A percentile compares a stretch with the other conserved stretches of the same genome.
phyloP scores from a whole-genome alignment of 2,888 invertebrate species.

The Mimas tiliae region DNA sequence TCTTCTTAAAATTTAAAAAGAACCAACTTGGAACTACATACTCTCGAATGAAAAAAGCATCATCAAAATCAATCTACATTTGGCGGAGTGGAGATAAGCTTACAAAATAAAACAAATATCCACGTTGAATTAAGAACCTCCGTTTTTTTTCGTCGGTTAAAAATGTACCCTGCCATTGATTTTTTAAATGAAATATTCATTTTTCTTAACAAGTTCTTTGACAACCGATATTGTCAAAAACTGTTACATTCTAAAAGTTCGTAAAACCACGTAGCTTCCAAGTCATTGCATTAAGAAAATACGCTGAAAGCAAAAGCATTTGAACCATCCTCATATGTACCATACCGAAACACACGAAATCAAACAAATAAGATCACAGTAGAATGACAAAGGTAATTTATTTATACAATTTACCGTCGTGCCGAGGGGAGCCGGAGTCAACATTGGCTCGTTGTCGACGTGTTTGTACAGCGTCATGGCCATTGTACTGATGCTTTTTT shows the following conservation, averaged over 20 bases:
- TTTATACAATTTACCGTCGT: conserved; percentile 77
- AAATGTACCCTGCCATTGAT: too few relatives aligned
- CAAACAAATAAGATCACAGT: conserved; percentile 64
- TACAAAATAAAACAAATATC: too few relatives aligned
- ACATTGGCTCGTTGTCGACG: conserved; percentile 78
- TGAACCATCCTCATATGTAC: neutral
- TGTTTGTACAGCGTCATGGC: conserved; percentile 70
- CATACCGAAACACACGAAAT: conserved; percentile 26
- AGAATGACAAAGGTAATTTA: conserved; percentile 80
- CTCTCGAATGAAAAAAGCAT: too few relatives aligned
- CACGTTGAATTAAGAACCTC: too few relatives aligned
- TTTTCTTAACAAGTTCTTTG: neutral
- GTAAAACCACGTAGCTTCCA: too few relatives aligned
- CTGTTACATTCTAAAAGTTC: too few relatives aligned
- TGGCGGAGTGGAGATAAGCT: too few relatives aligned
- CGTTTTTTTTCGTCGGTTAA: too few relatives aligned
- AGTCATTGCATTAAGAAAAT: neutral
- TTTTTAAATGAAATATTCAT: too few relatives aligned
- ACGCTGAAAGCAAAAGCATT: conserved; percentile 2
- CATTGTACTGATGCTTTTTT: conserved; percentile 33
- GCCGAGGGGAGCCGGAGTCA: conserved; percentile 64
- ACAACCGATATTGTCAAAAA: neutral
- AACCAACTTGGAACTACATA: too few relatives aligned
- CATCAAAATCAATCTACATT: too few relatives aligned
- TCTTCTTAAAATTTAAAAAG: too few relatives aligned